Conservation (phyloP, 2,888 invertebrate species). For the Acleris cristana region DNA sequence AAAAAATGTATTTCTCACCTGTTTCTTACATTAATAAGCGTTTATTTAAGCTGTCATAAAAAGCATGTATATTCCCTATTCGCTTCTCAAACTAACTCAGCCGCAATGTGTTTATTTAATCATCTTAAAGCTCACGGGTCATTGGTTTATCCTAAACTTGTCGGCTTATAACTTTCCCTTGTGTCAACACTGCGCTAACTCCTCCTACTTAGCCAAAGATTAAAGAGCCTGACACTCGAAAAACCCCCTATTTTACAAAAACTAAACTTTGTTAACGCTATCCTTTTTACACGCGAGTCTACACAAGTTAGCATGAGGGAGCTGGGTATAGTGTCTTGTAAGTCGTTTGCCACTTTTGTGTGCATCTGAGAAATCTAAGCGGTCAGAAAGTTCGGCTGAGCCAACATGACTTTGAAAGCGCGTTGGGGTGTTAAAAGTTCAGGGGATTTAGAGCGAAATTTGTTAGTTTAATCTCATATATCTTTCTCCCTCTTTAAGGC, state of each 20-base stretch:
- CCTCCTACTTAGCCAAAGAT: slow-evolving; percentile 13
- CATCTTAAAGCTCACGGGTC: slow-evolving; percentile 6
- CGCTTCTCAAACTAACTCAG: background rate
- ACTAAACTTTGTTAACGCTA: background rate
- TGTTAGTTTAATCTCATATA: no score
- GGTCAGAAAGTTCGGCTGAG: background rate
- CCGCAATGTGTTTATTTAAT: background rate
- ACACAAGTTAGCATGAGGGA: background rate
- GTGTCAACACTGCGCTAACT: slow-evolving; percentile 10
- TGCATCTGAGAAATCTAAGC: background rate
- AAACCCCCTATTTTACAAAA: no score
- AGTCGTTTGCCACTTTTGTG: background rate
- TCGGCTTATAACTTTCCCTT: slow-evolving; percentile 20
- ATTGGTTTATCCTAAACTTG: background rate
- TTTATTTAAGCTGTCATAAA: no score
- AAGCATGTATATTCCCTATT: no score
- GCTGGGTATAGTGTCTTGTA: background rate
- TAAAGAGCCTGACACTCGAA: slow-evolving; percentile 7
- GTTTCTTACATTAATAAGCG: no score
- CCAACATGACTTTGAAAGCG: background rate
- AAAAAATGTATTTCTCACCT: no score
- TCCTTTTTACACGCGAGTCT: background rate
- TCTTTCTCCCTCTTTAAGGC: no score
- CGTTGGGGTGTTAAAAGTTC: background rate
- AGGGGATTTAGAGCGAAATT: no score